Base-by-base conservation (phyloP, 1,140 invertebrate genomes). In the Bombus breviceps region DNA sequence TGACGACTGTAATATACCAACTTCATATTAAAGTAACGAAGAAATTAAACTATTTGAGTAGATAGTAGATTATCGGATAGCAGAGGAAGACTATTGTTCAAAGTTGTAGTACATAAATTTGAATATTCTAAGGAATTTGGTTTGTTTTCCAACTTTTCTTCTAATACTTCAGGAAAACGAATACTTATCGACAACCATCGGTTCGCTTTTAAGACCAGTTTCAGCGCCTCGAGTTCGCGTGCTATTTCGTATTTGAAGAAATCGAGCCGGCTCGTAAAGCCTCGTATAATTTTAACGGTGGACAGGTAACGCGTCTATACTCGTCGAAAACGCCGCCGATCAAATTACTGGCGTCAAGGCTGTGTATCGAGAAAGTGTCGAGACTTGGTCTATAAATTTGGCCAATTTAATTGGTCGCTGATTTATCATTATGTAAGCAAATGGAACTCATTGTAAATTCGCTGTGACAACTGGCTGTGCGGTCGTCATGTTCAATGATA, bases 261-360 rank as follows among this genome's bases (percentile, higher is more conserved):
- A 89, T 90, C 86, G 86, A 90, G 86, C 88, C 69, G n/a, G 77
- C 80, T 88, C 83, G 83, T 88, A 79, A 90, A 89, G 59, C 83
- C 34, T 62, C 81, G 81, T 86, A 86, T 86, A 86, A 90, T 81
- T 83, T 81, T 79, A 66, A 34, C 64, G 41, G 62, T 41, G 66
- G 57, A 66, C 76, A 6, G 37, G 47, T 18, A 62, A 43, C 62
- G 37, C 88, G 73, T 80, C 84, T 89, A 89, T 86, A 89, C 34
- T n/a, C n/a, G 71, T 81, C 71, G 78, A 81, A 85, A 81, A 83
- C 37, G 41, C 75, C 41, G 73, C 66, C 28, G 85, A 87, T 90
- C 81, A 89, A 85, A 90, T 89, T 89, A 83, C 87, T 86, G 59
- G 28, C 64, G 64, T 64, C 68, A 64, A 59, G 41, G 75, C 28